Conservation (phyloP, 2,888 invertebrate species). For the Microctonus brassicae region DNA sequence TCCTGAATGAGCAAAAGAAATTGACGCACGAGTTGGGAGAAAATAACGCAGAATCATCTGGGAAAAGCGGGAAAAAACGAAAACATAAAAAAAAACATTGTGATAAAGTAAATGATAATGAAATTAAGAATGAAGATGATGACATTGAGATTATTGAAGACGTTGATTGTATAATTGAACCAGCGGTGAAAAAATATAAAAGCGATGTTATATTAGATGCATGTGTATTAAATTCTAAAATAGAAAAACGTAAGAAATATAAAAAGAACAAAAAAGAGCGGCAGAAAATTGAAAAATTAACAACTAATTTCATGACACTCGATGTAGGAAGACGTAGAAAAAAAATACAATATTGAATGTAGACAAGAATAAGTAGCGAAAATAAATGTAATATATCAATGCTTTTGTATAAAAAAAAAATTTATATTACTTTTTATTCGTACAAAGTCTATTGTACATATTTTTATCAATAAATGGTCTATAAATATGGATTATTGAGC, state of each 20-base stretch:
- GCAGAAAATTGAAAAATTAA: constrained; percentile 39
- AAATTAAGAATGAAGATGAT: constrained; percentile 12
- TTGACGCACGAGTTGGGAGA: constrained; percentile 22
- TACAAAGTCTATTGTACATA: constrained; percentile 13
- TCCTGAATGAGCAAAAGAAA: constrained; percentile 4
- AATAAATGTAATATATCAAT: neutral
- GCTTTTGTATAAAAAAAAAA: neutral
- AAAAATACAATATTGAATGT: neutral
- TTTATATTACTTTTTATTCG: neutral
- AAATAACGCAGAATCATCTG: neutral
- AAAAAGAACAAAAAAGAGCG: constrained; percentile 28
- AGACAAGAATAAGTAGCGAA: neutral
- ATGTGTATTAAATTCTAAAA: constrained; percentile 40
- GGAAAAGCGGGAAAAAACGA: constrained; percentile 16
- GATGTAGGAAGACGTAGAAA: too few species aligned
- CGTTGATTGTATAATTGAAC: constrained; percentile 6
- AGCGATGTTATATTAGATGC: constrained; percentile 25
- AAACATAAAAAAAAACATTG: neutral
- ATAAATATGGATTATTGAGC: neutral
- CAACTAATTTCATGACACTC: constrained; percentile 40
- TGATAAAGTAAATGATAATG: neutral
- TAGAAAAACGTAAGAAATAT: constrained; percentile 40
- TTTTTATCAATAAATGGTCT: constrained; percentile 11
- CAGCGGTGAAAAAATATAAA: neutral
- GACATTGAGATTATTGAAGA: neutral